Percentiles rank a stretch among this genome's conserved stretches.
Conservation (phyloP, 2,113 vertebrate species). For the Balaenoptera acutorostrata region DNA sequence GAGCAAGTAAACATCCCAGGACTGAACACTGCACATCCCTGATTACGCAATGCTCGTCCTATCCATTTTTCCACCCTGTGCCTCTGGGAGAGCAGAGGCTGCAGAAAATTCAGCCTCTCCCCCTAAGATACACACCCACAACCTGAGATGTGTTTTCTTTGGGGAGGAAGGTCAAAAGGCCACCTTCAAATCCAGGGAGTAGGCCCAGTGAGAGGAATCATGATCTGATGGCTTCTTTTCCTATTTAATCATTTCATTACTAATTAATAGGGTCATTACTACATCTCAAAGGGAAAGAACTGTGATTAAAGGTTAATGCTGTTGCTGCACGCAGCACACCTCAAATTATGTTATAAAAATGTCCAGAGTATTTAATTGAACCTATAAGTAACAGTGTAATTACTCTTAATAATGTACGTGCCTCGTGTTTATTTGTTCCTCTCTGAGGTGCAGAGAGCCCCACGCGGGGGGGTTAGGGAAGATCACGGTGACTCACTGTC, state of each 20-base stretch:
- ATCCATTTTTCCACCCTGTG: background rate
- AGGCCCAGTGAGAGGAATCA: background rate
- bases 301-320: constrained; percentile 80
- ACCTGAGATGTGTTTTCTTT: constrained; percentile 34
- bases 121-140: background rate
- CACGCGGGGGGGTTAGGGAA: constrained; percentile 3
- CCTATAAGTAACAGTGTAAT: constrained; percentile 74
- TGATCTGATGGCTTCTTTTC: constrained; percentile 44
- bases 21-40: too few species aligned
- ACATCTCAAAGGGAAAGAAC: constrained; percentile 50
- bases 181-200: constrained; percentile 49
- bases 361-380: constrained; percentile 75
- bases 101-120: background rate
- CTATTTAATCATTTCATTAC: constrained; percentile 76
- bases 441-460: constrained; percentile 24
- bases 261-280: constrained; percentile 77
- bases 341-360: constrained; percentile 71
- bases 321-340: constrained; percentile 39
- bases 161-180: background rate
- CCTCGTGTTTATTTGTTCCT: constrained; percentile 67
- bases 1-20: background rate
- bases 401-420: constrained; percentile 74
- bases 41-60: background rate
- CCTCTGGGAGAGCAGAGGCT: background rate
- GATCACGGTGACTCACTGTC: background rate